Conservation (phyloP, 2,797 vertebrate genomes). For the Xenopus petersii region DNA sequence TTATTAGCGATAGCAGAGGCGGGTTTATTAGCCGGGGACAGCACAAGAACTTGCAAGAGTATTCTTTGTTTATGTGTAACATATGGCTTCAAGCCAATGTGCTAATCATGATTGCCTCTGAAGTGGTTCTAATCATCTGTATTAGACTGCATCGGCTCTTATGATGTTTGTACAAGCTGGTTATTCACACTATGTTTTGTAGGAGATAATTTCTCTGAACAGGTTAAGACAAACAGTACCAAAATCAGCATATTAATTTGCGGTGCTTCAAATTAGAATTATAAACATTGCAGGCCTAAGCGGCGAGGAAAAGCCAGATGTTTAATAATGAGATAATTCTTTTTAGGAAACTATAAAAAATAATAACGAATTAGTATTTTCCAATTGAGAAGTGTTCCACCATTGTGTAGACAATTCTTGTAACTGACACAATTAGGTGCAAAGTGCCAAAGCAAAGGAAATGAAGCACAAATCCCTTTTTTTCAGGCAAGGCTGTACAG, state of each 20-base stretch:
- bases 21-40: conserved; percentile 61
- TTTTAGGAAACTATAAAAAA: conserved; percentile 57
- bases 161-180: conserved; percentile 87
- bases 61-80: conserved; percentile 71
- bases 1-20: conserved; percentile 64
- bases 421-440: too few species aligned
- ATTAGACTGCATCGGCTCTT: conserved; percentile 69
- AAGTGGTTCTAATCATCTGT: conserved; percentile 91
- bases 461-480: too few species aligned
- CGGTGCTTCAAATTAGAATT: conserved; percentile 76
- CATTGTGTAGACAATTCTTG: not conserved
- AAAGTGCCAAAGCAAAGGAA: too few species aligned
- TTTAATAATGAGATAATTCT: conserved; percentile 69
- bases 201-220: conserved; percentile 83
- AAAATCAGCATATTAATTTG: conserved; percentile 88
- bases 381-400: conserved; percentile 48
- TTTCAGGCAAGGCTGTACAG: too few species aligned
- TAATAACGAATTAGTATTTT: conserved; percentile 61
- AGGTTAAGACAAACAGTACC: conserved; percentile 82
- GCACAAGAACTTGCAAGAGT: conserved; percentile 63
- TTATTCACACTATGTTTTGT: conserved; percentile 78
- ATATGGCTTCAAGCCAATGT: conserved; percentile 80
- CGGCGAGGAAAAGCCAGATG: conserved; percentile 72
- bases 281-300: conserved; percentile 78
- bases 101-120: conserved; percentile 85